Evolutionary conservation across 92 coral and sea anemone species (phyloP).

Genomic region (Montipora capitata): DNA sequence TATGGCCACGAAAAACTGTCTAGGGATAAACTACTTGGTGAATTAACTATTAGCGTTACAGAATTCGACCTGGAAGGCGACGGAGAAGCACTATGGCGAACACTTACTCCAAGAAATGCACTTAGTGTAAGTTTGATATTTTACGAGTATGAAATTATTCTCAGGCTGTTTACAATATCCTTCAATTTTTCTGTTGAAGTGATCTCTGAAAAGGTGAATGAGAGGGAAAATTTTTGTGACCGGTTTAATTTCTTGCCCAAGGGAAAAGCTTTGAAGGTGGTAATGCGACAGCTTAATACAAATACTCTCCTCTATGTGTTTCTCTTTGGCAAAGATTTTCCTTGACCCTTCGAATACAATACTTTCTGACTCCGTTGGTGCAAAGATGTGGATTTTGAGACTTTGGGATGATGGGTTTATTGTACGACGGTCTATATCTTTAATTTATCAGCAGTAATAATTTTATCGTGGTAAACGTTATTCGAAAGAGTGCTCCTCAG

Average conservation of each 20-base stretch:
- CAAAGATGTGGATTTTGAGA: not conserved
- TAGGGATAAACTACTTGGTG: conserved; percentile 94
- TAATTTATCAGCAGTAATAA: not conserved
- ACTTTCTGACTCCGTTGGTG: not conserved
- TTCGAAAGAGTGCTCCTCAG: not conserved
- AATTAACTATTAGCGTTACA: conserved; percentile 84
- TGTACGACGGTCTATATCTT: not conserved
- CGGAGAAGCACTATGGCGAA: conserved; percentile 92
- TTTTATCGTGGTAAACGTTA: conserved; percentile 1
- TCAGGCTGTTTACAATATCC: conserved; percentile 38
- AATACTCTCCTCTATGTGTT: not conserved
- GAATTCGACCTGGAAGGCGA: conserved; percentile 98
- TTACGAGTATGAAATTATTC: not conserved
- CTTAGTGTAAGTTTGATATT: conserved; percentile 84
- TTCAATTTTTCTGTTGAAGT: not conserved
- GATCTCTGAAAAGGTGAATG: not conserved
- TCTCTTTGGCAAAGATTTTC: not conserved
- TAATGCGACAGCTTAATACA: not conserved
- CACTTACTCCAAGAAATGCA: conserved; percentile 95
- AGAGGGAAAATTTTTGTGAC: not conserved
- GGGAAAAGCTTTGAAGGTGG: conserved; percentile 7
- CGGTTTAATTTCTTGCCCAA: conserved; percentile 11
- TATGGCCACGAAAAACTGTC: conserved; percentile 97
- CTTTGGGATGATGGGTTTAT: not conserved
- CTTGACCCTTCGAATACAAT: not conserved